A percentile compares a stretch with the other conserved stretches of the same genome.
Evolutionary conservation across 2,797 vertebrate species (phyloP).

Genomic region (Galaxias olidus): DNA sequence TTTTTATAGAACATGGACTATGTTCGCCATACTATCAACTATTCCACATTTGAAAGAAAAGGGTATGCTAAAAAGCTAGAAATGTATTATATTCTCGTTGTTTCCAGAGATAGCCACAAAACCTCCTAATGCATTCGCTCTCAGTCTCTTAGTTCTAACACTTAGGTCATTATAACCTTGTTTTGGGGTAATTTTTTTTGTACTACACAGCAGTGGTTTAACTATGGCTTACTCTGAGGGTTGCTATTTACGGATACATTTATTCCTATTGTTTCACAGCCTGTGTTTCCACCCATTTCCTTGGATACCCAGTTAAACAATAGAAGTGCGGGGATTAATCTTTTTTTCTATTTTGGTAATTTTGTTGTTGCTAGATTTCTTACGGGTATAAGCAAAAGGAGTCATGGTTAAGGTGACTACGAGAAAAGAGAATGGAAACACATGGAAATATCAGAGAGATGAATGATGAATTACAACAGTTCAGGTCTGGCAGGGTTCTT

Average conservation of each 20-base stretch:
- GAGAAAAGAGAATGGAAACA: too few relatives aligned
- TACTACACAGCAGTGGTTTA: background rate
- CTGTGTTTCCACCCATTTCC: conserved; percentile 47
- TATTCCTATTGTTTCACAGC: conserved; percentile 35
- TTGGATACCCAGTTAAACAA: conserved; percentile 24
- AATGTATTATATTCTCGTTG: too few relatives aligned
- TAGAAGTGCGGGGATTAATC: conserved; percentile 16
- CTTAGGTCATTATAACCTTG: background rate
- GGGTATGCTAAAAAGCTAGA: too few relatives aligned
- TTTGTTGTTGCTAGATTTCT: conserved; percentile 34
- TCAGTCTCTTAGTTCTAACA: background rate
- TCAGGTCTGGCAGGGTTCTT: too few relatives aligned
- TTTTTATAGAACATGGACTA: too few relatives aligned
- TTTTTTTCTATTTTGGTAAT: conserved; percentile 31
- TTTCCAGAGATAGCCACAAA: too few relatives aligned
- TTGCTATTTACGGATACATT: conserved; percentile 20
- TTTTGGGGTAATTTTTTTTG: background rate
- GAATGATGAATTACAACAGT: too few relatives aligned
- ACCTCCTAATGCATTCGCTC: background rate
- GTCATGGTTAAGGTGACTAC: too few relatives aligned
- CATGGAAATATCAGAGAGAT: too few relatives aligned
- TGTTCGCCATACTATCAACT: too few relatives aligned
- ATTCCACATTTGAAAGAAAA: too few relatives aligned
- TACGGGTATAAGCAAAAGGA: conserved; percentile 2
- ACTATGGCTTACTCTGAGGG: background rate